phyloP scores from a whole-genome alignment of 1,140 invertebrate genomes.

The Drosophila melanica region DNA sequence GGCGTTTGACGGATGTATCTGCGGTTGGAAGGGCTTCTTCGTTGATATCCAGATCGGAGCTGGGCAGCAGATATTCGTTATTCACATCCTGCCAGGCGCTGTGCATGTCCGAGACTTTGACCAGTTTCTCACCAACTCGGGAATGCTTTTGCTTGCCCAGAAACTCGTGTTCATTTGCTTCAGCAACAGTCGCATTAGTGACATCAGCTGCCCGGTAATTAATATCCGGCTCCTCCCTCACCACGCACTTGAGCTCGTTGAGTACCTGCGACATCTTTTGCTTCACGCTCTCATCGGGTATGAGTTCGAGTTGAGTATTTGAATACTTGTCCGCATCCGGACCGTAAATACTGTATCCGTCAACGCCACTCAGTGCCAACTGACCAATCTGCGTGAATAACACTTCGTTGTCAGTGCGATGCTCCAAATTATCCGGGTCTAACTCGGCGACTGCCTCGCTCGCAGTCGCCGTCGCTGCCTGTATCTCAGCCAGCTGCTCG shows the following conservation, averaged over 20 bases:
- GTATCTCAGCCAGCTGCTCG: slow-evolving; percentile 87
- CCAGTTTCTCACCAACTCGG: slow-evolving; percentile 40
- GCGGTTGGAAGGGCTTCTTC: neutral
- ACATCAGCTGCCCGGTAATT: neutral
- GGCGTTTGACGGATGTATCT: slow-evolving; percentile 16
- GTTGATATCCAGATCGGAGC: slow-evolving; percentile 31
- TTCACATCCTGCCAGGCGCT: slow-evolving; percentile 83
- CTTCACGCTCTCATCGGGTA: slow-evolving; percentile 89
- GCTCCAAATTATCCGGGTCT: slow-evolving; percentile 79
- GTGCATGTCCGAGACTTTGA: slow-evolving; percentile 77
- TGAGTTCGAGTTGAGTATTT: slow-evolving; percentile 68
- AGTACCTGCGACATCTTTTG: slow-evolving; percentile 91
- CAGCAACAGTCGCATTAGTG: slow-evolving; percentile 18
- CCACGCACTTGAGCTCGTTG: slow-evolving; percentile 89
- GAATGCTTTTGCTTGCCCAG: slow-evolving; percentile 22
- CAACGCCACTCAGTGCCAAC: slow-evolving; percentile 28
- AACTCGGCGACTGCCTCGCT: neutral
- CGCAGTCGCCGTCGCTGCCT: slow-evolving; percentile 69
- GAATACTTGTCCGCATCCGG: neutral
- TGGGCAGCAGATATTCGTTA: slow-evolving; percentile 35
- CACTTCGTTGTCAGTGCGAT: slow-evolving; percentile 76
- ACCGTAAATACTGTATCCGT: slow-evolving; percentile 15
- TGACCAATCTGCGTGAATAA: slow-evolving; percentile 76
- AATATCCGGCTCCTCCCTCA: slow-evolving; percentile 81
- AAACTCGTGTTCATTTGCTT: slow-evolving; percentile 9